These are phyloP conservation scores for Elachura formosa DNA, from an alignment of 2,113 vertebrate genomes.

Conservation along the genomic window DNA sequence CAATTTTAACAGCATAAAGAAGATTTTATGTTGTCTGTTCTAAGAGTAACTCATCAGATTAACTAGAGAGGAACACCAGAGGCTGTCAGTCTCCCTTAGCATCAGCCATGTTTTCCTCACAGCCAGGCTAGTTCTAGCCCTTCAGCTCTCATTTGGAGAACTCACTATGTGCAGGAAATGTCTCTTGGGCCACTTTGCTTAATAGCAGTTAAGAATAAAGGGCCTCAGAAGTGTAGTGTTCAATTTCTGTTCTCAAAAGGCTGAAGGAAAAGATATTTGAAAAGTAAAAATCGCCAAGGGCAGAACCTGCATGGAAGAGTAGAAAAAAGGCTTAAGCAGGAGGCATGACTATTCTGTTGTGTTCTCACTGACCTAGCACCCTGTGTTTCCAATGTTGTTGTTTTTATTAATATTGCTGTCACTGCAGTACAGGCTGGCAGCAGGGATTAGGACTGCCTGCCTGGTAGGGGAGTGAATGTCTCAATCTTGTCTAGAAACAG, in stretches of 20 bases:
- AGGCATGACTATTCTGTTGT: not conserved
- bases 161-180: not conserved
- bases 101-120: not conserved
- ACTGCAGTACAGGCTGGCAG: not conserved
- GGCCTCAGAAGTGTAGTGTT: rapidly evolving
- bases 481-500: not conserved
- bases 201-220: not conserved
- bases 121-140: not conserved
- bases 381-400: not conserved
- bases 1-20: not conserved
- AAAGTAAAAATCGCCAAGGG: not conserved
- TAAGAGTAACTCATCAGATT: not conserved
- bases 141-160: not conserved
- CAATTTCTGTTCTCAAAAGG: not conserved
- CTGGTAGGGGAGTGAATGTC: rapidly evolving
- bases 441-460: not conserved
- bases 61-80: not conserved
- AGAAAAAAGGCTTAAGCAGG: not conserved
- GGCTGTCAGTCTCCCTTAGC: constrained; percentile 7
- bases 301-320: not conserved
- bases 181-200: not conserved
- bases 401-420: not conserved
- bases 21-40: not conserved
- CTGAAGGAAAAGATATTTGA: not conserved
- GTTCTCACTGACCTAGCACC: not conserved